Base-by-base conservation (phyloP, 2,797 vertebrate genomes). In the Labroides dimidiatus region DNA sequence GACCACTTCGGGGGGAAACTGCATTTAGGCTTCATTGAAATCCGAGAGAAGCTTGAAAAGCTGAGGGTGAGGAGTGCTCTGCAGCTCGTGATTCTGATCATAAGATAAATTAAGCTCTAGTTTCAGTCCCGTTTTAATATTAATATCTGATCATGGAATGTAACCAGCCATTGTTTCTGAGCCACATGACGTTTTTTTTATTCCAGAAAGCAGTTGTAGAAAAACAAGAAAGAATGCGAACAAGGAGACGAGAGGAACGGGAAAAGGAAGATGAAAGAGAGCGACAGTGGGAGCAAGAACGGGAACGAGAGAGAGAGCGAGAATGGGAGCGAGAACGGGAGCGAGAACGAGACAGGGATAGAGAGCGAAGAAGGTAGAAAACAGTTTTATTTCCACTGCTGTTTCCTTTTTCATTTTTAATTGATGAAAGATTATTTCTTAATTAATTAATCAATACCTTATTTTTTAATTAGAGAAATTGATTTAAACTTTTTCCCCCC, bases 1-100 rank as follows among this genome's bases (percentile, higher is more conserved):
- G 98, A 99, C 91, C 98, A 99, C 88, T 99, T 99, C 64, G 98
- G 98, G n/a, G 98, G 98, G 50, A 99, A 99, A 84, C 93, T 99
- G 44, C 98, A 99, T 86, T 91, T 99, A 68, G 98, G 98, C 78
- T 99, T 99, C 89, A 99, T 99, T 82, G 96, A 99, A 93, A 99
- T 99, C 87, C 95, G 98, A 44, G 98, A 99, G 90, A 99, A 99
- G 78, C 95, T 99, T 50, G 97, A 99, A 66, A 97, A 96, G 86
- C 94, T 99, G 64, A 95, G 96, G 94, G 98, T 99, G 73, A 84
- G 78, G 1, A 10, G 3, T 41, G 4, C 8, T 4, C 1, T 41
- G 12, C 4, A 36, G 19, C 23, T 20, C 0, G 13, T 2, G 17
- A 17, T 45, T 13, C 53, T 49, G 17, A 42, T 54, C 15, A 47